phyloP scores from a whole-genome alignment of 2,113 vertebrate species.

The Oreochromis niloticus region DNA sequence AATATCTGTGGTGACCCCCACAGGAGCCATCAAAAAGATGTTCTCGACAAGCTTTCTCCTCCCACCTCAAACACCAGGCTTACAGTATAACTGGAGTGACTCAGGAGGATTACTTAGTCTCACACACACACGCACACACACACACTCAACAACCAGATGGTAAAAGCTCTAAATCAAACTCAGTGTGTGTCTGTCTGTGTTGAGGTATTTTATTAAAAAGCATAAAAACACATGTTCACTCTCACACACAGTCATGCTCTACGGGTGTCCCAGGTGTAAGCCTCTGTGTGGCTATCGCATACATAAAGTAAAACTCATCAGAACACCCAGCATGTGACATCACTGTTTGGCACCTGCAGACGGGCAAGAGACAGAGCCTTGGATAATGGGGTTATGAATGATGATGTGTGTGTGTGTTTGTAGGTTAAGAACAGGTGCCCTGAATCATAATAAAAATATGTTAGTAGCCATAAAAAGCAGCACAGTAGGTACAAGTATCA shows the following conservation, averaged over 20 bases:
- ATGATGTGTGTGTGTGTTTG: not conserved
- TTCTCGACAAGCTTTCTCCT: not conserved
- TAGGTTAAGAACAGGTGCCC: constrained; percentile 60
- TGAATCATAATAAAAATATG: not conserved
- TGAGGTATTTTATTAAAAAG: constrained; percentile 52
- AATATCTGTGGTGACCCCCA: not conserved
- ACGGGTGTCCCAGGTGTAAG: constrained; percentile 32
- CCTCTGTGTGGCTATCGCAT: not conserved
- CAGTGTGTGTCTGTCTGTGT: constrained; percentile 10
- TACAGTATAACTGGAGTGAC: constrained; percentile 20
- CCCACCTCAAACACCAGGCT: not conserved
- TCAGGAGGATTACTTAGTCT: constrained; percentile 39
- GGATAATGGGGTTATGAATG: constrained; percentile 38
- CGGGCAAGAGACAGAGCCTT: constrained; percentile 47
- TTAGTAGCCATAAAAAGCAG: not conserved
- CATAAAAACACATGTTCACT: constrained; percentile 40
- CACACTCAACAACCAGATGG: constrained; percentile 63
- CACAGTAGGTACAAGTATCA: not conserved
- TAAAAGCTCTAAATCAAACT: constrained; percentile 52
- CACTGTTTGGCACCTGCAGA: constrained; percentile 71
- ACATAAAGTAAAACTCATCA: constrained; percentile 73
- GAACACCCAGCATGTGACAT: constrained; percentile 70
- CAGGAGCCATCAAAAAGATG: not conserved
- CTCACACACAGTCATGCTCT: constrained; percentile 11
- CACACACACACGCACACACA: not conserved